Evolutionary conservation across 2,797 vertebrate species (phyloP).

Genomic region (Geotrypetes seraphini): DNA sequence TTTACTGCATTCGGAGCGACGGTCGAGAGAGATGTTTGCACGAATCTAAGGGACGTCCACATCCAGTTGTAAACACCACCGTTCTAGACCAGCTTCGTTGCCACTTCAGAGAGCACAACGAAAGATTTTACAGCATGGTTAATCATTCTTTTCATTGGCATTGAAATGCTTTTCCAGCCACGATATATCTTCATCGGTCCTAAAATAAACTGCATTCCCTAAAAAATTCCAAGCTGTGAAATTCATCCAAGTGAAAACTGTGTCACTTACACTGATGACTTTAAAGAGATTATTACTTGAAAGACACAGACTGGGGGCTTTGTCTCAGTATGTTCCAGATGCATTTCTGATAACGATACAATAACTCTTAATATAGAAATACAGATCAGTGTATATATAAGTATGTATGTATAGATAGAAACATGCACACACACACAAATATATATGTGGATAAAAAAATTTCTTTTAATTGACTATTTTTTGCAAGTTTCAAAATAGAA

Average conservation of each 20-base stretch:
- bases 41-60: constrained; percentile 85
- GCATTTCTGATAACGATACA: neutral
- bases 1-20: constrained; percentile 86
- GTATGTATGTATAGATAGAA: too few species aligned
- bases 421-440: too few species aligned
- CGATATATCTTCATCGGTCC: constrained; percentile 13
- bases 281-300: neutral
- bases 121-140: constrained; percentile 82
- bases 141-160: constrained; percentile 85
- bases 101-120: constrained; percentile 84
- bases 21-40: constrained; percentile 85
- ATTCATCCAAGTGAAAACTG: constrained; percentile 6
- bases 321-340: neutral
- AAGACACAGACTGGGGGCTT: neutral
- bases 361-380: too few species aligned
- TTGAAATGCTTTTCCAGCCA: constrained; percentile 36
- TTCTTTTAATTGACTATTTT: too few species aligned
- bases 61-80: constrained; percentile 75
- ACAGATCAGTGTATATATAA: too few species aligned
- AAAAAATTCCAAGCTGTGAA: neutral
- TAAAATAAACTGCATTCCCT: constrained; percentile 8
- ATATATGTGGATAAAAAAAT: too few species aligned
- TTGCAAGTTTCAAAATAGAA: too few species aligned
- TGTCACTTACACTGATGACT: neutral
- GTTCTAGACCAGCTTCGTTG: constrained; percentile 78